A percentile compares a stretch with the other conserved stretches of the same genome.
These are phyloP conservation scores for Rutilus rutilus DNA, from an alignment of 2,113 vertebrate genomes.

Conservation along the genomic window DNA sequence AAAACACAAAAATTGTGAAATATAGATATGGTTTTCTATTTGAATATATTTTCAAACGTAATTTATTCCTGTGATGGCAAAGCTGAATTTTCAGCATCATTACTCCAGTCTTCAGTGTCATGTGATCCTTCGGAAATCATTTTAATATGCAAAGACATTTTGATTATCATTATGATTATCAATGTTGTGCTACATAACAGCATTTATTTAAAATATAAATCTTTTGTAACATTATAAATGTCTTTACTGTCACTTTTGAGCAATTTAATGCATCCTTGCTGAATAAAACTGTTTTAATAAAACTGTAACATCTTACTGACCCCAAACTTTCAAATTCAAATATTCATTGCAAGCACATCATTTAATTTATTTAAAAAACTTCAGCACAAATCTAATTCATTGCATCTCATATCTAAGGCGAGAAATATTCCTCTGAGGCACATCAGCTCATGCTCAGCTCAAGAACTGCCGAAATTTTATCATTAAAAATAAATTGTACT, in stretches of 20 bases:
- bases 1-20: neutral
- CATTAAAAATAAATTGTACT: constrained; percentile 1
- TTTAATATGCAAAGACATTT: no score
- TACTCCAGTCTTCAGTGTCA: neutral
- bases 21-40: neutral
- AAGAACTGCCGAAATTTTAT: neutral
- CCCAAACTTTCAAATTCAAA: neutral
- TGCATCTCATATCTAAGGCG: neutral
- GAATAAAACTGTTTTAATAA: neutral
- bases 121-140: neutral
- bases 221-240: neutral
- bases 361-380: neutral
- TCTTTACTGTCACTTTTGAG: neutral
- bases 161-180: neutral
- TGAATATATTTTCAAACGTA: no score
- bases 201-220: neutral
- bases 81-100: neutral
- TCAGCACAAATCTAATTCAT: neutral
- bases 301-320: neutral
- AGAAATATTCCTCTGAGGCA: neutral
- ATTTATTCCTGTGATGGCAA: no score
- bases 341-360: neutral
- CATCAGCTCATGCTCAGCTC: neutral
- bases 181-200: neutral
- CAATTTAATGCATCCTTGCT: neutral